phyloP scores from a whole-genome alignment of 2,888 invertebrate genomes.

The Rhodophaea formosa region DNA sequence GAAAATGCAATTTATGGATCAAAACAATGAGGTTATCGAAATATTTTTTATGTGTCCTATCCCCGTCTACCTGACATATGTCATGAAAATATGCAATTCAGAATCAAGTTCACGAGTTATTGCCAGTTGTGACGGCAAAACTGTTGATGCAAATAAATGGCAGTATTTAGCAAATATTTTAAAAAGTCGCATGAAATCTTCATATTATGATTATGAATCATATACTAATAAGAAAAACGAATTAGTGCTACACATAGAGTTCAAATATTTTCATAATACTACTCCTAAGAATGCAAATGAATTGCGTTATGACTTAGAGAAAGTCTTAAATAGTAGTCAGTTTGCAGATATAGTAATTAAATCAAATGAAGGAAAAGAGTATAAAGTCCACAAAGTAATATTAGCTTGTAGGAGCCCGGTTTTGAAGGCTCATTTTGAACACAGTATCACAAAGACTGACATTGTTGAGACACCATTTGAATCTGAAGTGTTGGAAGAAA shows the following conservation, averaged over 20 bases:
- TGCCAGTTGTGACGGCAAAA: too few species aligned
- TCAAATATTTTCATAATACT: slow-evolving; percentile 57
- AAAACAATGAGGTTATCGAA: too few species aligned
- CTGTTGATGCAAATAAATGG: too few species aligned
- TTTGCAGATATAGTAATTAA: slow-evolving; percentile 70
- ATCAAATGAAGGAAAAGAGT: slow-evolving; percentile 61
- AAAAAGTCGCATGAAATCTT: too few species aligned
- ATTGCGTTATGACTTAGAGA: slow-evolving; percentile 65
- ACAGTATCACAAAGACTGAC: slow-evolving; percentile 71
- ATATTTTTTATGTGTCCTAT: too few species aligned
- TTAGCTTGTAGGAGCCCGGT: slow-evolving; percentile 68
- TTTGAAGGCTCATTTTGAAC: slow-evolving; percentile 70
- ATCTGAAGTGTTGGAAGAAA: slow-evolving; percentile 62
- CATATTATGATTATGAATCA: too few species aligned
- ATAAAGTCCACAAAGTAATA: slow-evolving; percentile 68
- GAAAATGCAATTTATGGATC: too few species aligned
- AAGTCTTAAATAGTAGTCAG: slow-evolving; percentile 57
- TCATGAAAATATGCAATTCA: too few species aligned
- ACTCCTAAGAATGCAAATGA: slow-evolving; percentile 50
- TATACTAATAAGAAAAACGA: too few species aligned
- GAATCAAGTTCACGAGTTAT: too few species aligned
- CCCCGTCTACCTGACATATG: too few species aligned
- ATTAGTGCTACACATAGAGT: slow-evolving; percentile 65
- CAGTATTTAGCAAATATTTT: too few species aligned
- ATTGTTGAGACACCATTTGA: slow-evolving; percentile 63